phyloP scores from a whole-genome alignment of 2,113 vertebrate genomes.

The Petrocephalus microphthalmus region DNA sequence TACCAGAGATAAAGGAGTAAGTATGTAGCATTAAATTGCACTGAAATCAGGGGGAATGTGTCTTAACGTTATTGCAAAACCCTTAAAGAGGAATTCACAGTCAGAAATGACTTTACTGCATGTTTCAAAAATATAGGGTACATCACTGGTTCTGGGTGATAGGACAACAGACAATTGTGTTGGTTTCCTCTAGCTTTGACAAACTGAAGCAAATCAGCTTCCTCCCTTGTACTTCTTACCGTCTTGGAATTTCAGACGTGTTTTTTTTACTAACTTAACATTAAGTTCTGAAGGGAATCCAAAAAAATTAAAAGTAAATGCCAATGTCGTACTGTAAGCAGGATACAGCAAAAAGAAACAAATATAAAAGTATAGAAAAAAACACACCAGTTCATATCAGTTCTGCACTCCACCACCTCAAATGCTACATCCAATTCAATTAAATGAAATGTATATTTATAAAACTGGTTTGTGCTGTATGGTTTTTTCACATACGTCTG shows the following conservation, averaged over 20 bases:
- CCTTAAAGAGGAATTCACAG: neutral
- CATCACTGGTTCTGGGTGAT: neutral
- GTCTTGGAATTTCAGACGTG: neutral
- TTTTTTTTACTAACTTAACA: neutral
- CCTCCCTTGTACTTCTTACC: neutral
- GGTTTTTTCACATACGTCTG: too few species aligned
- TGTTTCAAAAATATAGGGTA: neutral
- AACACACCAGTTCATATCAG: too few species aligned
- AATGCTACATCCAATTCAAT: too few species aligned
- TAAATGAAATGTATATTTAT: too few species aligned
- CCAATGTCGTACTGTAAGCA: neutral
- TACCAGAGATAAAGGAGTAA: neutral
- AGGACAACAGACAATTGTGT: neutral
- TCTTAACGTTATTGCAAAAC: neutral
- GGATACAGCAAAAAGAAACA: neutral
- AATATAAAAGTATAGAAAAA: too few species aligned
- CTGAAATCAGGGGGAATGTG: neutral
- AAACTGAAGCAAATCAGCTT: constrained; percentile 18
- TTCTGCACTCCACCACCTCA: too few species aligned
- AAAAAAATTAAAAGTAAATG: neutral
- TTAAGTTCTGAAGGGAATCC: neutral
- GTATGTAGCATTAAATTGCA: neutral
- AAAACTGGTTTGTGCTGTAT: too few species aligned
- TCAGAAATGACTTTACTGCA: neutral
- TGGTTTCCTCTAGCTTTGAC: neutral